phyloP scores from a whole-genome alignment of 2,888 invertebrate species.

The Heliothis peltigera region DNA sequence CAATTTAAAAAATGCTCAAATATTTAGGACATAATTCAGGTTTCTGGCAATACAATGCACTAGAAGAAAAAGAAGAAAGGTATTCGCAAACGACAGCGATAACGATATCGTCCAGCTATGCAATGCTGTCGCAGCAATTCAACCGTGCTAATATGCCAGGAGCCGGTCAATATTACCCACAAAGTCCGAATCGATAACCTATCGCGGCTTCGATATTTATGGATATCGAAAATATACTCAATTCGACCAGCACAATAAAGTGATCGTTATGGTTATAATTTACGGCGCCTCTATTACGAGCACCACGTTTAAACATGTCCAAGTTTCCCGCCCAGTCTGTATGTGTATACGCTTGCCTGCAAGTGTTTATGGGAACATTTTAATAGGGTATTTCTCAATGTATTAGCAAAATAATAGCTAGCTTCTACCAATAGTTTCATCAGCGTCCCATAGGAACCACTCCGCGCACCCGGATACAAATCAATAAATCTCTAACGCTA shows the following conservation, averaged over 20 bases:
- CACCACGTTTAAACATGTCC: constrained; percentile 21
- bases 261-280: constrained; percentile 54
- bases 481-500: no score
- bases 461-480: constrained; percentile 10
- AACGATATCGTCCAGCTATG: constrained; percentile 6
- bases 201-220: constrained; percentile 71
- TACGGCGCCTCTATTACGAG: constrained; percentile 35
- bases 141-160: constrained; percentile 36
- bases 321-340: constrained; percentile 13
- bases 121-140: constrained; percentile 30
- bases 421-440: not conserved
- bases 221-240: constrained; percentile 71
- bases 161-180: constrained; percentile 44
- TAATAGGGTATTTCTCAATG: not conserved
- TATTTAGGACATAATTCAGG: constrained; percentile 20
- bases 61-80: constrained; percentile 21
- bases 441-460: no score
- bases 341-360: not conserved
- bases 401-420: constrained; percentile 2
- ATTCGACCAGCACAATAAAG: constrained; percentile 62
- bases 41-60: constrained; percentile 12
- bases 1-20: constrained; percentile 4
- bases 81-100: constrained; percentile 33
- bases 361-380: constrained; percentile 5
- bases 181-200: constrained; percentile 67